A percentile compares a stretch with the other conserved stretches of the same genome.
These are phyloP conservation scores for Pogonocherus hispidulus DNA, from an alignment of 2,888 invertebrate species.

Conservation along the genomic window DNA sequence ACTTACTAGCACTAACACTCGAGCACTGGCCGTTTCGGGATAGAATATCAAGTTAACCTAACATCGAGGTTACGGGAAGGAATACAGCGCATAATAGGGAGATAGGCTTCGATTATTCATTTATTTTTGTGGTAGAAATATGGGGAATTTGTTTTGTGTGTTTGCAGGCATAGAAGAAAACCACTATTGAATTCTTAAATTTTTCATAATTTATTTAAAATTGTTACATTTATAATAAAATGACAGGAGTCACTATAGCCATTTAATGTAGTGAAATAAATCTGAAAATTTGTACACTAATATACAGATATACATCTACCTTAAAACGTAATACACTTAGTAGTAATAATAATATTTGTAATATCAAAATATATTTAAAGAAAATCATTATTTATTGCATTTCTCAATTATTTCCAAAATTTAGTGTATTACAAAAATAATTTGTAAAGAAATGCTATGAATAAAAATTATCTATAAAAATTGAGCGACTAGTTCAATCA, in stretches of 20 bases:
- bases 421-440: constrained; percentile 51
- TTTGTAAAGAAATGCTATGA: constrained; percentile 36
- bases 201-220: constrained; percentile 28
- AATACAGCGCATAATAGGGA: too few relatives aligned
- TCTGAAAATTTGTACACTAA: constrained; percentile 63
- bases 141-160: too few relatives aligned
- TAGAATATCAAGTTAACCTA: too few relatives aligned
- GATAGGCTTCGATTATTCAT: too few relatives aligned
- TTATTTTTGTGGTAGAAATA: too few relatives aligned
- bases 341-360: constrained; percentile 51
- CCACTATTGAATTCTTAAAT: background rate
- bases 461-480: constrained; percentile 49
- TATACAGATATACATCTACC: constrained; percentile 60
- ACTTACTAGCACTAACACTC: too few relatives aligned
- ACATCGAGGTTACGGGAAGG: too few relatives aligned
- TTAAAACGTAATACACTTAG: constrained; percentile 53
- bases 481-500: constrained; percentile 68
- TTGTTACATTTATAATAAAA: constrained; percentile 51
- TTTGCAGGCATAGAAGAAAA: too few relatives aligned
- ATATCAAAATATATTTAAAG: constrained; percentile 53
- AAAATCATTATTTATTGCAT: constrained; percentile 39
- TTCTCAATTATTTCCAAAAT: constrained; percentile 26
- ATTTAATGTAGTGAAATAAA: constrained; percentile 60
- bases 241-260: constrained; percentile 53
- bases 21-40: too few relatives aligned